phyloP scores from a whole-genome alignment of 2,888 invertebrate genomes.

The Agrotis clavis region DNA sequence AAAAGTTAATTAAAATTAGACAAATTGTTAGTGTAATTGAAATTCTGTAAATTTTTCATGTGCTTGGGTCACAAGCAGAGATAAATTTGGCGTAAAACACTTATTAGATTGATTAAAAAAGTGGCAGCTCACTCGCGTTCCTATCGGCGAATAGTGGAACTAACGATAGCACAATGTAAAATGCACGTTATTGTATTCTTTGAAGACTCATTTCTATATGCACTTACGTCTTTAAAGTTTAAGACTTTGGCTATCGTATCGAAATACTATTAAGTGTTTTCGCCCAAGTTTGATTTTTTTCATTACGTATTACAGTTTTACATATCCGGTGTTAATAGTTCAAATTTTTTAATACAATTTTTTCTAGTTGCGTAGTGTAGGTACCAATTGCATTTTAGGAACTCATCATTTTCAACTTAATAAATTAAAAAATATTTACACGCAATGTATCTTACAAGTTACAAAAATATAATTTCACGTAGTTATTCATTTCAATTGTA shows the following conservation, averaged over 20 bases:
- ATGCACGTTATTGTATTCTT: constrained; percentile 18
- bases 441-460: constrained; percentile 26
- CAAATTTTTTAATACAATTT: constrained; percentile 70
- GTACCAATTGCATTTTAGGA: constrained; percentile 67
- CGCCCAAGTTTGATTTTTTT: constrained; percentile 30
- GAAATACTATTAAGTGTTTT: constrained; percentile 32
- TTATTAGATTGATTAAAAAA: background rate
- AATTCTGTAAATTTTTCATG: constrained; percentile 40
- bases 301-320: constrained; percentile 57
- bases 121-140: constrained; percentile 9
- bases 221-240: constrained; percentile 1
- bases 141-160: constrained; percentile 3
- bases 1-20: constrained; percentile 73
- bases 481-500: constrained; percentile 34
- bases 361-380: constrained; percentile 66
- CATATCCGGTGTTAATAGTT: constrained; percentile 71
- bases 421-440: constrained; percentile 19
- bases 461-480: constrained; percentile 27
- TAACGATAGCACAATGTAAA: constrained; percentile 14
- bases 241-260: background rate
- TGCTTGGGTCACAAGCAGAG: constrained; percentile 40
- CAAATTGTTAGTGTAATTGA: constrained; percentile 61
- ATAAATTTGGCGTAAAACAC: constrained; percentile 33
- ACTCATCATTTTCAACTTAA: constrained; percentile 31
- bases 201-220: constrained; percentile 12